Conservation (phyloP, 2,113 vertebrate species). For the Isurus oxyrinchus region DNA sequence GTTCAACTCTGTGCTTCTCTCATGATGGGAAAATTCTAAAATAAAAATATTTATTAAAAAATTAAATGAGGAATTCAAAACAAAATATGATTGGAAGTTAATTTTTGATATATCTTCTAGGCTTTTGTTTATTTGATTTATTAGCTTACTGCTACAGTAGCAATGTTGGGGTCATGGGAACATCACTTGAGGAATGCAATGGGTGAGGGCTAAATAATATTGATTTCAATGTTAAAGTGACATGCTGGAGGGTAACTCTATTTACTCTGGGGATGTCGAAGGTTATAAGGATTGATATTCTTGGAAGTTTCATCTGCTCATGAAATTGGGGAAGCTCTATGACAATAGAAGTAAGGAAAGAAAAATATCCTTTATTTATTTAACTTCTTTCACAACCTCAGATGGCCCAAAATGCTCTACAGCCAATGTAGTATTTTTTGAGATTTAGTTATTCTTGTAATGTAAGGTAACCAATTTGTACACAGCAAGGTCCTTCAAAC, state of each 20-base stretch:
- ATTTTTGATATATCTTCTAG: neutral
- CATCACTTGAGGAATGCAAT: neutral
- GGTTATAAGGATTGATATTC: neutral
- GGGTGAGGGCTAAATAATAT: neutral
- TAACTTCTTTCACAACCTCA: neutral
- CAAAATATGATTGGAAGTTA: neutral
- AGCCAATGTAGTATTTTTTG: neutral
- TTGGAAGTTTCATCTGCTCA: neutral
- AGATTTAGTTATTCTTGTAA: neutral
- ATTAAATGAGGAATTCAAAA: neutral
- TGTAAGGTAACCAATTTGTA: neutral
- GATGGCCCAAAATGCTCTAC: neutral
- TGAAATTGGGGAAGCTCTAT: neutral
- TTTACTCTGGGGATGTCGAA: neutral
- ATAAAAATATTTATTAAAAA: neutral
- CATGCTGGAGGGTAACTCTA: neutral
- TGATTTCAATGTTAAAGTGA: neutral
- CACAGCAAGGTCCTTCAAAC: neutral
- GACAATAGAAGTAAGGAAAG: neutral
- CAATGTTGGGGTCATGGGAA: neutral
- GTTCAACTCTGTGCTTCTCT: neutral
- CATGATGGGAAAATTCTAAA: neutral
- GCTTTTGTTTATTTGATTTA: constrained; percentile 3
- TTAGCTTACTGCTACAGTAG: neutral
- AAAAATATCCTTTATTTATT: neutral